A percentile compares a stretch with the other conserved stretches of the same genome.
phyloP scores from a whole-genome alignment of 2,113 vertebrate species.

The pig (Sus scrofa) region T2T-Sscrofa CM000813.6:114235501-114236000 shows the following conservation, averaged over 20 bases:
- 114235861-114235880: slow-evolving; percentile 34
- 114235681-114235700: neutral
- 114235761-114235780: slow-evolving; percentile 34
- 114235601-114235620: neutral
- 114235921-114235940: slow-evolving; percentile 31
- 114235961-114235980: neutral
- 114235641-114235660: neutral
- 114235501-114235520: neutral
- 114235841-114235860: slow-evolving; percentile 54
- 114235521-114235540: neutral
- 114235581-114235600: neutral
- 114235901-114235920: slow-evolving; percentile 55
- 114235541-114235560: neutral
- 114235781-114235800: slow-evolving; percentile 37
- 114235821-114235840: slow-evolving; percentile 56
- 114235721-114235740: neutral
- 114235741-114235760: neutral
- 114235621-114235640: neutral
- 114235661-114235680: neutral
- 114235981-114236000: neutral
- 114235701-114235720: slow-evolving; percentile 5
- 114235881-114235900: slow-evolving; percentile 54
- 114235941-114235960: neutral
- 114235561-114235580: slow-evolving; percentile 23
- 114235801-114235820: neutral